phyloP scores from a whole-genome alignment of 2,113 vertebrate species.

The Neogale vison region DNA sequence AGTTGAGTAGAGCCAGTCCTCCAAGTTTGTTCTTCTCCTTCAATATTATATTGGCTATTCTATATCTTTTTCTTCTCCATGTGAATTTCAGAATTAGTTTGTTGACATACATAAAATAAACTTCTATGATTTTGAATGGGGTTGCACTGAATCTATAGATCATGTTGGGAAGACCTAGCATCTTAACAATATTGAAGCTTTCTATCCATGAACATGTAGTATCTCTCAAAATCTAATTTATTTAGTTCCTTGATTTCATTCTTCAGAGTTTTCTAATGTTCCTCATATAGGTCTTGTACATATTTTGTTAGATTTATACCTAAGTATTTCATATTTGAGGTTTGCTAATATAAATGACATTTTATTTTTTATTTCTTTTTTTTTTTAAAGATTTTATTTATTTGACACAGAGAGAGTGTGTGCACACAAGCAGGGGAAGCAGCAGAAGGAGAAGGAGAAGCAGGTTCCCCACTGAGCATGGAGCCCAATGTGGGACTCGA shows the following conservation, averaged over 20 bases:
- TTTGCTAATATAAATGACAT: not conserved
- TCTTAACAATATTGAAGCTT: not conserved
- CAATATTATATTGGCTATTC: not conserved
- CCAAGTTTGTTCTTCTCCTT: not conserved
- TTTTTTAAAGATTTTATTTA: not conserved
- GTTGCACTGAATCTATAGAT: not conserved
- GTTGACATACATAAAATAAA: not conserved
- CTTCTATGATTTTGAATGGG: not conserved
- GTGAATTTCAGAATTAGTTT: not conserved
- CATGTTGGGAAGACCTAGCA: not conserved
- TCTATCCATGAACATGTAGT: not conserved
- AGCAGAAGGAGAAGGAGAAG: too few relatives aligned
- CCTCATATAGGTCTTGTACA: not conserved
- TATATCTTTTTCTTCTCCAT: not conserved
- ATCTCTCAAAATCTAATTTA: not conserved
- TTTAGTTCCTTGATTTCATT: not conserved
- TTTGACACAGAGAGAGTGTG: not conserved
- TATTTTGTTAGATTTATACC: not conserved
- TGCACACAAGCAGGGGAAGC: too few relatives aligned
- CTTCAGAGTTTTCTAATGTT: not conserved
- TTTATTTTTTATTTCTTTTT: not conserved
- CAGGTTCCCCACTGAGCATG: too few relatives aligned
- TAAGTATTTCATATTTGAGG: not conserved
- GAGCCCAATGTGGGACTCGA: too few relatives aligned
- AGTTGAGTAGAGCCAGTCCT: not conserved